Evolutionary conservation across 2,797 vertebrate species (phyloP).

Genomic region (Limnodromus scolopaceus): DNA sequence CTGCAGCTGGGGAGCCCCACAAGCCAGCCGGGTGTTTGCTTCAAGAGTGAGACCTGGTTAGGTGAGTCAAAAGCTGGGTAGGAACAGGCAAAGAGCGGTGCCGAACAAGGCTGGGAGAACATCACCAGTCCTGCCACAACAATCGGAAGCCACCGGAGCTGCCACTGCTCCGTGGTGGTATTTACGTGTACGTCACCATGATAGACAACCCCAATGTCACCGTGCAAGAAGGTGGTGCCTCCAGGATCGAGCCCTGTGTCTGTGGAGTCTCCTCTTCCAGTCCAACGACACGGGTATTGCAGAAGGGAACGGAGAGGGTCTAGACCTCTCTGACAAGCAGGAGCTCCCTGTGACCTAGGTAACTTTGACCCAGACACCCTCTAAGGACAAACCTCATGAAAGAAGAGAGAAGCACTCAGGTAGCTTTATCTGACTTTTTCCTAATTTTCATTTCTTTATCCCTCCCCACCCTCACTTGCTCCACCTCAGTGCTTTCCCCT

Average conservation of each 20-base stretch:
- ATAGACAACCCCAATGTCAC: background rate
- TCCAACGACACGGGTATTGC: background rate
- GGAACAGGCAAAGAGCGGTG: background rate
- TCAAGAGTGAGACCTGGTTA: background rate
- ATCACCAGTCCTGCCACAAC: background rate
- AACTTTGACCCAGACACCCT: background rate
- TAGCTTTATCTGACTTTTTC: background rate
- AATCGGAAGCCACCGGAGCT: background rate
- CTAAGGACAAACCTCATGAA: background rate
- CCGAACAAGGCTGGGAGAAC: background rate
- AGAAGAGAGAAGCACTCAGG: background rate
- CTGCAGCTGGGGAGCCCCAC: conserved; percentile 9
- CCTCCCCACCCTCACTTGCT: background rate
- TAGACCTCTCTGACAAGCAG: background rate
- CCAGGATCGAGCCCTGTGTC: background rate
- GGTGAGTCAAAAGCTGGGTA: background rate
- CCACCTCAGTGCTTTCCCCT: background rate
- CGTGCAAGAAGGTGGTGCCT: background rate
- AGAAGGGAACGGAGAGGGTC: background rate
- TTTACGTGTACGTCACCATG: background rate
- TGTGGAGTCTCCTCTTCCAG: background rate
- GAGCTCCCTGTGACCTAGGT: background rate
- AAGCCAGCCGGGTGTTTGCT: background rate
- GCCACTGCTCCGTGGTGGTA: rapidly evolving
- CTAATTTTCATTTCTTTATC: background rate